Evolutionary conservation across 2,113 vertebrate genomes (phyloP), one percentile per base, ranked within the genome.

Genomic region (Aleadryas rufinucha): DNA sequence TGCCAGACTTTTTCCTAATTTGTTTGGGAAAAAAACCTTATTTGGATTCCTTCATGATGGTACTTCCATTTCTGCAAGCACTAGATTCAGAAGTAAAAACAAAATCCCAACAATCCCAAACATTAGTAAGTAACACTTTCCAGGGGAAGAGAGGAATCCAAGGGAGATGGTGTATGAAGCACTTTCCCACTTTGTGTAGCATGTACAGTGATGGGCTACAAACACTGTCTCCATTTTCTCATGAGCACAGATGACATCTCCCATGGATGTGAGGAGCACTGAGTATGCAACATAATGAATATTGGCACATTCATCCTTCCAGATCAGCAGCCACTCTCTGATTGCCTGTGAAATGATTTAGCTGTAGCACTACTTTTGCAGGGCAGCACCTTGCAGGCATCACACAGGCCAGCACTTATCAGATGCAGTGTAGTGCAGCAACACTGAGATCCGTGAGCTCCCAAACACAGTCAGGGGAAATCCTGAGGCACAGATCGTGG

Each of bases 401-500:
- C 16, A 12, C 11, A 31, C 5, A 84, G 33, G 21, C 16, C 57
- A 47, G 33, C 18, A n/a, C 14, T 49, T 56, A 49, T 3, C 44
- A 71, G 39, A 20, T 2, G 0, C 3, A 13, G 7, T 4, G 11
- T 17, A 30, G 21, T 22, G 28, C 17, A 72, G 15, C 18, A n/a
- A 6, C 7, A 1, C 15, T 31, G 74, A 52, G 39, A 42, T 27
- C 42, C 79, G 4, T 31, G 33, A 76, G 33, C 77, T 91, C 37
- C 53, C 11, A 3, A 49, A 72, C n/a, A 60, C 6, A 18, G 35
- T 1, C 33, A 56, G 9, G n/a, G 41, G 61, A 85, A 72, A 8
- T 49, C 37, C 37, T 2, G 0, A 47, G 37, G 26, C 2, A 3
- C 28, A 70, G 28, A 22, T 20, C 2, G 1, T 30, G 26, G 3